Percentiles rank a stretch among this genome's conserved stretches.
These are phyloP conservation scores for Valencia hispanica DNA, from an alignment of 2,797 vertebrate species.

Conservation along the genomic window DNA sequence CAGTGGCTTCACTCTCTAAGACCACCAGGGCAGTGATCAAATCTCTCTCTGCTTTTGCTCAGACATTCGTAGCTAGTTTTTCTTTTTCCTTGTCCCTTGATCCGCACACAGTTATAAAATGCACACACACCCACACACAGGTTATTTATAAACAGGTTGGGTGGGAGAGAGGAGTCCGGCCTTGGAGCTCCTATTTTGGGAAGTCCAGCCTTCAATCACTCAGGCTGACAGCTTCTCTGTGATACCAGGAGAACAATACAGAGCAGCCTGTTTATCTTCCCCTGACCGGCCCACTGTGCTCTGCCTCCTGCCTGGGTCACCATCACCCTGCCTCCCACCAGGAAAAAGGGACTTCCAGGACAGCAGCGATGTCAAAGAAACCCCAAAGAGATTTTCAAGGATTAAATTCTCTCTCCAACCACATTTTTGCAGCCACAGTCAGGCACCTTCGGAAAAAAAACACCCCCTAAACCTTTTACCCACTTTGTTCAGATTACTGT, in stretches of 20 bases:
- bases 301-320: constrained; percentile 59
- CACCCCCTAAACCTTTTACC: neutral
- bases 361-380: constrained; percentile 22
- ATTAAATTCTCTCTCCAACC: constrained; percentile 10
- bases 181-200: constrained; percentile 76
- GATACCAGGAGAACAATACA: constrained; percentile 80
- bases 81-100: constrained; percentile 22
- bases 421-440: neutral
- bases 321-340: constrained; percentile 53
- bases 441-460: neutral
- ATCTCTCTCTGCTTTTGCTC: constrained; percentile 47
- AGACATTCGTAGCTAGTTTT: no score
- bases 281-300: constrained; percentile 44
- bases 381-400: constrained; percentile 10
- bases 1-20: constrained; percentile 62
- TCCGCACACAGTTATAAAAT: constrained; percentile 26
- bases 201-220: constrained; percentile 72
- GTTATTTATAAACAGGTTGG: constrained; percentile 76
- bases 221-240: constrained; percentile 69
- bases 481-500: neutral
- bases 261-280: constrained; percentile 71
- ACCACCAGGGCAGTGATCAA: constrained; percentile 42
- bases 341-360: constrained; percentile 53
- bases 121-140: constrained; percentile 26
- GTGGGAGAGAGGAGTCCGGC: constrained; percentile 55